Evolutionary conservation across 2,888 invertebrate genomes (phyloP).

Genomic region (Toxonevra muliebris): DNA sequence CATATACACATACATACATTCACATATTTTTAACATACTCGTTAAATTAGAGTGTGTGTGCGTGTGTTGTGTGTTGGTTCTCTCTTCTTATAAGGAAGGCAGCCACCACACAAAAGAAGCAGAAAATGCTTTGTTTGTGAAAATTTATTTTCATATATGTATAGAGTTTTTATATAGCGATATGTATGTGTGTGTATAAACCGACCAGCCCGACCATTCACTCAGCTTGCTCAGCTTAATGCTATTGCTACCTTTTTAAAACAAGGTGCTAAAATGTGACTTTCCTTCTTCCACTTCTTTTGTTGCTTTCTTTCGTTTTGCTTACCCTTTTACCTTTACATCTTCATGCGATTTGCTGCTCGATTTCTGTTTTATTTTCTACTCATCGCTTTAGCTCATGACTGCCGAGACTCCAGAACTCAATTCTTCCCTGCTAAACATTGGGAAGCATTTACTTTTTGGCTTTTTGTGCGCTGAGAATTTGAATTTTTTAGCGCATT

Average conservation of each 20-base stretch:
- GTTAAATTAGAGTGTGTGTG: neutral
- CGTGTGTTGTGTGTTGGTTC: neutral
- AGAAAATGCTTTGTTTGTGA: slow-evolving; percentile 10
- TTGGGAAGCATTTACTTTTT: neutral
- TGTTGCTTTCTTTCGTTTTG: too few species aligned
- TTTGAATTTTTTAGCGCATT: slow-evolving; percentile 19
- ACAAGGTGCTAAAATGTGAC: too few species aligned
- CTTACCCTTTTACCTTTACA: too few species aligned
- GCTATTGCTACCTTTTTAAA: neutral
- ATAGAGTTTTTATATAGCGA: neutral
- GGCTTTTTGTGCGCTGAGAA: slow-evolving; percentile 1
- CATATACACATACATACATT: neutral
- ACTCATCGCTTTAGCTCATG: too few species aligned
- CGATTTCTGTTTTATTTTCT: too few species aligned
- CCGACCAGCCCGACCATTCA: too few species aligned
- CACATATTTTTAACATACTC: neutral
- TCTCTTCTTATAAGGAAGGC: neutral
- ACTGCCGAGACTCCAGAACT: too few species aligned
- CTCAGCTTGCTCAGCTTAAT: neutral
- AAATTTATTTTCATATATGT: slow-evolving; percentile 4
- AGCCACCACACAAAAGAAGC: neutral
- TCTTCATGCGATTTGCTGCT: too few species aligned
- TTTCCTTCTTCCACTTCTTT: too few species aligned
- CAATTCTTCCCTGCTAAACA: too few species aligned
- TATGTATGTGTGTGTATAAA: slow-evolving; percentile 1